A percentile compares a stretch with the other conserved stretches of the same genome.
phyloP scores from a whole-genome alignment of 2,888 invertebrate genomes.

The Stratiomys singularior region DNA sequence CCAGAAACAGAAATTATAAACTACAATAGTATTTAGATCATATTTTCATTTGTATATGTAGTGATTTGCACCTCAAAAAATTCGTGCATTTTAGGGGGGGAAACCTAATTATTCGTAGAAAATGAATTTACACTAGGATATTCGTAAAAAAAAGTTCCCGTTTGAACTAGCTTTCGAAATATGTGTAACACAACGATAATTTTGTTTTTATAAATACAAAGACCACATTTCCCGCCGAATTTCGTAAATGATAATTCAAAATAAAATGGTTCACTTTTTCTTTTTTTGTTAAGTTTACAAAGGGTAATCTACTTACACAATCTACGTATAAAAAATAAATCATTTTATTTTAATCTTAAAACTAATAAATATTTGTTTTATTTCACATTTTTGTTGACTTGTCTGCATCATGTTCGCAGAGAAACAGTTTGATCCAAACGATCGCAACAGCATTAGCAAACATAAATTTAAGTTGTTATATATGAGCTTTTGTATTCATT shows the following conservation, averaged over 20 bases:
- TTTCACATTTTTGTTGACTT: slow-evolving; percentile 37
- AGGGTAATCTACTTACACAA: slow-evolving; percentile 32
- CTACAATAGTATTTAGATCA: slow-evolving; percentile 3
- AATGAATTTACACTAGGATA: too few relatives aligned
- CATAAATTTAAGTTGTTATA: too few relatives aligned
- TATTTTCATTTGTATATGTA: not conserved
- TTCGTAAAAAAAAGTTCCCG: too few relatives aligned
- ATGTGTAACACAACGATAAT: not conserved
- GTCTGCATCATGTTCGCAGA: not conserved
- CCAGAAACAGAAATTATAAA: slow-evolving; percentile 17
- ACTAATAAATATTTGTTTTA: slow-evolving; percentile 42
- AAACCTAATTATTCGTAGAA: too few relatives aligned
- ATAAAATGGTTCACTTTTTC: slow-evolving; percentile 10
- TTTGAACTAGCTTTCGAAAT: not conserved
- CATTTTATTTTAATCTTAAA: slow-evolving; percentile 47
- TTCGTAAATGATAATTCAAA: not conserved
- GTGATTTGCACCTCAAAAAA: not conserved
- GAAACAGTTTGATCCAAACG: slow-evolving; percentile 20
- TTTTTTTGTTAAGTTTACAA: slow-evolving; percentile 2
- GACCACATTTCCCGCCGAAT: slow-evolving; percentile 4
- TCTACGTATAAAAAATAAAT: slow-evolving; percentile 52
- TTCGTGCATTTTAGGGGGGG: too few relatives aligned
- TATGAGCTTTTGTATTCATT: too few relatives aligned
- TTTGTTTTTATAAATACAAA: not conserved
- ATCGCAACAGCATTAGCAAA: not conserved